These are phyloP conservation scores for Phoenicopterus ruber DNA, from an alignment of 2,113 vertebrate species.

Conservation along the genomic window DNA sequence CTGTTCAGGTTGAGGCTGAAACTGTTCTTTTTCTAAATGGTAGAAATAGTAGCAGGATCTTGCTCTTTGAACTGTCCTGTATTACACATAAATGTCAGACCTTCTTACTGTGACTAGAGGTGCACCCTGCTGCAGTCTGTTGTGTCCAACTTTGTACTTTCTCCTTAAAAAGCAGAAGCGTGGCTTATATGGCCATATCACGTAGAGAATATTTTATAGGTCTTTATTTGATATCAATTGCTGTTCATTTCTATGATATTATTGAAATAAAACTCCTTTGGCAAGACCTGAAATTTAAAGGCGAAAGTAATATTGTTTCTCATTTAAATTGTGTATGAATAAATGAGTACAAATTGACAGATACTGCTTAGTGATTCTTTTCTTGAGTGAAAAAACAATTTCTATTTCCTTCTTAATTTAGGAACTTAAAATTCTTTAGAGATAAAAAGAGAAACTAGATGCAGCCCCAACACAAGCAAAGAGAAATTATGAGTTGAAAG, in stretches of 20 bases:
- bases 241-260: not conserved
- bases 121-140: not conserved
- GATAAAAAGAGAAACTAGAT: not conserved
- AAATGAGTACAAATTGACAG: constrained; percentile 26
- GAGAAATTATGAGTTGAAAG: not conserved
- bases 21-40: not conserved
- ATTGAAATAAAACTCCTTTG: constrained; percentile 1
- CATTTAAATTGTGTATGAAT: constrained; percentile 17
- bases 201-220: not conserved
- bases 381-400: not conserved
- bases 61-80: constrained; percentile 1
- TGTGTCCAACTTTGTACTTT: not conserved
- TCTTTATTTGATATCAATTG: not conserved
- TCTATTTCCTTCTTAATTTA: constrained; percentile 31
- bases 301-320: constrained; percentile 11
- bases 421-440: constrained; percentile 27
- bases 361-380: not conserved
- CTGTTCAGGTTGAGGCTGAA: not conserved
- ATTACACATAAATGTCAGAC: not conserved
- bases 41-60: not conserved
- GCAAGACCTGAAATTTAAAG: not conserved
- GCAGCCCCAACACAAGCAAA: not conserved
- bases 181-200: not conserved
- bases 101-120: not conserved
- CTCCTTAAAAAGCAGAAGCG: not conserved